Percentiles rank a stretch among this genome's conserved stretches.
Evolutionary conservation across 2,797 vertebrate species (phyloP).

Genomic region (Monodelphis domestica): DNA sequence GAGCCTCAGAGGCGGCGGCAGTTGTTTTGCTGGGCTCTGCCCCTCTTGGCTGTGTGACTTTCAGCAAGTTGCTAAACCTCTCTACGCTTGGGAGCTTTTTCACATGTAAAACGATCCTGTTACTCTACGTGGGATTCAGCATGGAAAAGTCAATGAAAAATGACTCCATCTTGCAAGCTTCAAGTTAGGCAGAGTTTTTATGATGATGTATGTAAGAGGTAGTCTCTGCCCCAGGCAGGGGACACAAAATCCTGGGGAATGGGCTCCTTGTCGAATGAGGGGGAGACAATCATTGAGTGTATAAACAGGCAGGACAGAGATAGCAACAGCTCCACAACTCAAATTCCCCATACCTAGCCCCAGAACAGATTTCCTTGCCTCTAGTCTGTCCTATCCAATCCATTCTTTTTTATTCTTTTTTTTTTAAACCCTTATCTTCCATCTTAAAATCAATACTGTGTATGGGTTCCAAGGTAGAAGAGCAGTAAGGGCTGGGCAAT

Average conservation of each 20-base stretch:
- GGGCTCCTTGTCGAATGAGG: not conserved
- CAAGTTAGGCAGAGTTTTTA: not conserved
- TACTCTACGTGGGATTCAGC: not conserved
- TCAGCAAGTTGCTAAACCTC: not conserved
- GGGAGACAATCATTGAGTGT: not conserved
- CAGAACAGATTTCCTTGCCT: not conserved
- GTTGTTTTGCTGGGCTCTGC: not conserved
- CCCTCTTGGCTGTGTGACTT: not conserved
- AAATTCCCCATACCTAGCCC: not conserved
- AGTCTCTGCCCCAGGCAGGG: not conserved
- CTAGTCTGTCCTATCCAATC: too few relatives aligned
- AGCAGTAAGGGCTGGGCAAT: too few relatives aligned
- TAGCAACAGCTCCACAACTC: not conserved
- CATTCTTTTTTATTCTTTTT: too few relatives aligned
- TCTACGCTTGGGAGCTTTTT: not conserved
- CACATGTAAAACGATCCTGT: not conserved
- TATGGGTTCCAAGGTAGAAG: too few relatives aligned
- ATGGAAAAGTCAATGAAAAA: not conserved
- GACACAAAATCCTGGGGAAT: not conserved
- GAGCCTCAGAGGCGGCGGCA: not conserved
- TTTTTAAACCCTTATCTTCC: too few relatives aligned
- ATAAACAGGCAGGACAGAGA: not conserved
- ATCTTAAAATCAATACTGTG: too few relatives aligned
- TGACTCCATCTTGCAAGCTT: not conserved
- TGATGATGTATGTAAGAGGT: not conserved